These are phyloP conservation scores for Merodon equestris DNA, from an alignment of 2,888 invertebrate species.

Conservation along the genomic window DNA sequence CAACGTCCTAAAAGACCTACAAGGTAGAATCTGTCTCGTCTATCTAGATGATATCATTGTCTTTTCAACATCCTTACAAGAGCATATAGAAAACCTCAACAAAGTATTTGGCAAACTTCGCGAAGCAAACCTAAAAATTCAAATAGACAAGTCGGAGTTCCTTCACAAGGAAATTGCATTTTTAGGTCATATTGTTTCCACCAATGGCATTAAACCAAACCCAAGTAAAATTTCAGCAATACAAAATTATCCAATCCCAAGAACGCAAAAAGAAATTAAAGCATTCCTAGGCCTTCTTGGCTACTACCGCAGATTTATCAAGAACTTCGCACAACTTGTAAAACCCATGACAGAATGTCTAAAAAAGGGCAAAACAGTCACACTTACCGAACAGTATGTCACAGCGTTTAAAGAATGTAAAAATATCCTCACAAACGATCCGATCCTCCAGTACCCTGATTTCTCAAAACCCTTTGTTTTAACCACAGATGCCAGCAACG, in stretches of 20 bases:
- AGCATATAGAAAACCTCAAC: too few species aligned
- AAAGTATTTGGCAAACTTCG: too few species aligned
- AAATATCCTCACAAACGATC: slow-evolving; percentile 9
- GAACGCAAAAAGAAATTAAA: slow-evolving; percentile 71
- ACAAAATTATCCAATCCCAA: slow-evolving; percentile 70
- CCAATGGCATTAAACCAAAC: slow-evolving; percentile 73
- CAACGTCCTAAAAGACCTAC: too few species aligned
- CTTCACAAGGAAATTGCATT: slow-evolving; percentile 44
- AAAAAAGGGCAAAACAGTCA: slow-evolving; percentile 2
- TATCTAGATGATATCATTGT: too few species aligned
- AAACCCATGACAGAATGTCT: neutral
- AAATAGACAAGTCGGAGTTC: slow-evolving; percentile 70
- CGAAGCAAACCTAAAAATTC: too few species aligned
- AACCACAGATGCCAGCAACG: slow-evolving; percentile 3
- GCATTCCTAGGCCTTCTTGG: slow-evolving; percentile 69
- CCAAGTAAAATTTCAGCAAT: slow-evolving; percentile 72
- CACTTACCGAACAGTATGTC: neutral
- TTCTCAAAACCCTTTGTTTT: slow-evolving; percentile 5
- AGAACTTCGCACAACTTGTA: neutral
- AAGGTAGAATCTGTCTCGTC: too few species aligned
- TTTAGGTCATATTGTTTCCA: slow-evolving; percentile 73
- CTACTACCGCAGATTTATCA: slow-evolving; percentile 8
- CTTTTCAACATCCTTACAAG: too few species aligned
- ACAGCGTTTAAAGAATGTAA: neutral
- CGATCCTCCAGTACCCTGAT: neutral